Evolutionary conservation across 2,797 vertebrate species (phyloP).

Genomic region (Enteromius thamalakanensis): DNA sequence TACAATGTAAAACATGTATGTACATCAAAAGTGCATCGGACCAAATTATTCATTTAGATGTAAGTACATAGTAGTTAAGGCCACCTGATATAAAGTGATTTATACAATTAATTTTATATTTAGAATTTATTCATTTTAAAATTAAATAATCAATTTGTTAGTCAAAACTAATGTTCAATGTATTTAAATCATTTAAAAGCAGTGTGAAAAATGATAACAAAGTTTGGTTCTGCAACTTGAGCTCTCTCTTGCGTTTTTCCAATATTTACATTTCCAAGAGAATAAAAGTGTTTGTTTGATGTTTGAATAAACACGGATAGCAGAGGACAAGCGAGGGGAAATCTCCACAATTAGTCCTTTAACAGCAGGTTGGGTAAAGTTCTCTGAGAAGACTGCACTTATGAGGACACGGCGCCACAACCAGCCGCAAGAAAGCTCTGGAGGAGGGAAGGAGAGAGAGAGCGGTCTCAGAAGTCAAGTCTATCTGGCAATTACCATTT

Average conservation of each 20-base stretch:
- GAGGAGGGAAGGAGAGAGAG: slow-evolving; percentile 37
- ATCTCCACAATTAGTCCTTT: slow-evolving; percentile 96
- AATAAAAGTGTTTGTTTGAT: neutral
- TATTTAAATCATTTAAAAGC: neutral
- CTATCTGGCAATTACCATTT: slow-evolving; percentile 79
- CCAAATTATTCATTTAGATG: too few relatives aligned
- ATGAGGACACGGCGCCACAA: slow-evolving; percentile 83
- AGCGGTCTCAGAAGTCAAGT: slow-evolving; percentile 81
- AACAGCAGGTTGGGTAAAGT: slow-evolving; percentile 89
- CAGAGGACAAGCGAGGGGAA: slow-evolving; percentile 73
- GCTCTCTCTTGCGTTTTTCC: neutral
- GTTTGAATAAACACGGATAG: slow-evolving; percentile 76
- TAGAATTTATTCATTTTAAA: neutral
- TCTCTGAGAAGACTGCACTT: slow-evolving; percentile 87
- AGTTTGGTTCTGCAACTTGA: neutral
- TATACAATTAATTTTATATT: neutral
- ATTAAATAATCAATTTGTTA: neutral
- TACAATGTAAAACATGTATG: too few relatives aligned
- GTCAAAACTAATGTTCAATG: neutral
- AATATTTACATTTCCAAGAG: neutral
- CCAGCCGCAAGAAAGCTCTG: slow-evolving; percentile 80
- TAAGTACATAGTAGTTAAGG: too few relatives aligned
- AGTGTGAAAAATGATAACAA: neutral
- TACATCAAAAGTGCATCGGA: too few relatives aligned
- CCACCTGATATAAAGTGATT: too few relatives aligned